phyloP scores from a whole-genome alignment of 1,140 invertebrate species.

The Scaptomyza pallida region DNA sequence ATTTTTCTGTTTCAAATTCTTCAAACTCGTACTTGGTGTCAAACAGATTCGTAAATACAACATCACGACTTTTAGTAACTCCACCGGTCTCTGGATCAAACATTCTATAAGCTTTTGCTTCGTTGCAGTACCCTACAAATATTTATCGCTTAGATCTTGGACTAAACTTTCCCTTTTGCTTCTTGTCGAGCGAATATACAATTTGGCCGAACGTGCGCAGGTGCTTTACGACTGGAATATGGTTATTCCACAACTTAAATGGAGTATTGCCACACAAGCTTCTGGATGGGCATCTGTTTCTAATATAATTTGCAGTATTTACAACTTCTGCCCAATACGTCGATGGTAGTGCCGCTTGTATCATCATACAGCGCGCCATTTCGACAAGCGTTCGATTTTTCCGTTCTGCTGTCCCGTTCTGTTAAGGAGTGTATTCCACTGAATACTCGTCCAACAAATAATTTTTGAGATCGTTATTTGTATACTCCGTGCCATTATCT shows the following conservation, averaged over 20 bases:
- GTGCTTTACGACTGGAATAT: constrained; percentile 2
- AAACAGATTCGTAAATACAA: no score
- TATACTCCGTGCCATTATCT: background rate
- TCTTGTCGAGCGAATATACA: constrained; percentile 14
- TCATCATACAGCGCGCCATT: constrained; percentile 17
- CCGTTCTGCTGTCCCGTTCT: constrained; percentile 16
- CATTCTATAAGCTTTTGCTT: constrained; percentile 76
- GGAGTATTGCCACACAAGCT: constrained; percentile 30
- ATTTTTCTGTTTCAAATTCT: no score
- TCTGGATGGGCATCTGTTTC: constrained; percentile 65
- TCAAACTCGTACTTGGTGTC: no score
- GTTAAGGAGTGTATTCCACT: constrained; percentile 15
- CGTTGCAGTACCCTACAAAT: constrained; percentile 84
- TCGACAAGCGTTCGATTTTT: constrained; percentile 15
- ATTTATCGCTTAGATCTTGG: constrained; percentile 65
- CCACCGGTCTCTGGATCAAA: no score
- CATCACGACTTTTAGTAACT: no score
- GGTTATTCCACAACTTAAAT: constrained; percentile 1
- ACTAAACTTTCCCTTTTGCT: constrained; percentile 46
- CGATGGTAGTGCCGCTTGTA: background rate
- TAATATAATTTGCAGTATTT: constrained; percentile 14
- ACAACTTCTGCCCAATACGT: background rate
- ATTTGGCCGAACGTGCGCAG: no score
- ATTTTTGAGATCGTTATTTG: background rate
- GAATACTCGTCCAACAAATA: constrained; percentile 6